Conservation (phyloP, 2,113 vertebrate species). For the Labrus mixtus region DNA sequence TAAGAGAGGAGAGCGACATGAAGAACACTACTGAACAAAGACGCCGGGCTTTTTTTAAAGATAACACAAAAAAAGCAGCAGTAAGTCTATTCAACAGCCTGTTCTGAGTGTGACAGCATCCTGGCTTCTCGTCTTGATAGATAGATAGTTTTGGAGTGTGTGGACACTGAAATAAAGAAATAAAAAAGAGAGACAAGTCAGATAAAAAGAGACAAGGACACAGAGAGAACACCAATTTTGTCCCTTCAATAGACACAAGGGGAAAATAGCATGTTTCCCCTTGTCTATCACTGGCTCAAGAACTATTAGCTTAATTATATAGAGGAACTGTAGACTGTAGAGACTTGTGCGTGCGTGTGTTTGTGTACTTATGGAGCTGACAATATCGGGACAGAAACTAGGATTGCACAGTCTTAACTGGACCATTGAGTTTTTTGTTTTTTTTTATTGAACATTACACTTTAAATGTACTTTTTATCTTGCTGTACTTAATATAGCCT, state of each 20-base stretch:
- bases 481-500: no score
- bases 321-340: constrained; percentile 46
- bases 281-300: constrained; percentile 76
- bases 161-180: constrained; percentile 18
- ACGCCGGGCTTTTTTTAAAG: constrained; percentile 26
- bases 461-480: no score
- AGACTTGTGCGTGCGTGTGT: constrained; percentile 22
- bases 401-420: no score
- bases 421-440: no score
- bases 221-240: constrained; percentile 57
- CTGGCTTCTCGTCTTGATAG: constrained; percentile 11
- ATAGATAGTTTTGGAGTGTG: constrained; percentile 27
- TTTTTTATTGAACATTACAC: no score
- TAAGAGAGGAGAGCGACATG: constrained; percentile 21
- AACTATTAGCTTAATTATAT: constrained; percentile 78
- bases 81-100: constrained; percentile 28
- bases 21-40: constrained; percentile 41
- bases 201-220: constrained; percentile 45
- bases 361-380: not conserved
- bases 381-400: no score
- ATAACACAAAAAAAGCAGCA: constrained; percentile 19
- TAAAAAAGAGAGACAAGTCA: constrained; percentile 23
- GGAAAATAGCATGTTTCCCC: constrained; percentile 75
- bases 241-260: constrained; percentile 42
- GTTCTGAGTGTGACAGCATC: constrained; percentile 24